Conservation (phyloP, 2,888 invertebrate genomes). For the Clitarchus hookeri region DNA sequence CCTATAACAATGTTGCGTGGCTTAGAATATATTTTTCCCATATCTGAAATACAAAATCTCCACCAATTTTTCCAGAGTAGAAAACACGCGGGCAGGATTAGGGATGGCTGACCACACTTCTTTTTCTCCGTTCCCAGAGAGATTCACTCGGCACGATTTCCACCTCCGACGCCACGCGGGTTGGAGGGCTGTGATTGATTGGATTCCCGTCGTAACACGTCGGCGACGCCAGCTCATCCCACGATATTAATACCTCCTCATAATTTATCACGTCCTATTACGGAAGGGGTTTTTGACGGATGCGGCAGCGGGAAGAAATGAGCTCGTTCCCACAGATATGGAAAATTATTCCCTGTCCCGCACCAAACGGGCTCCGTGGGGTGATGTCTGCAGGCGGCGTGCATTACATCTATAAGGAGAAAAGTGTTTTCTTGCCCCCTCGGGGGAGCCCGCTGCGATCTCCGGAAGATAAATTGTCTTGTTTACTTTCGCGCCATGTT, state of each 20-base stretch:
- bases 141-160: too few species aligned
- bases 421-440: slow-evolving; percentile 5
- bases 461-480: not conserved
- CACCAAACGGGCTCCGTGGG: not conserved
- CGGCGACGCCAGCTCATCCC: slow-evolving; percentile 9
- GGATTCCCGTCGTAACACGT: not conserved
- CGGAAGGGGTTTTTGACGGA: not conserved
- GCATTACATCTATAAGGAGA: not conserved
- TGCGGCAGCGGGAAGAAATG: slow-evolving; percentile 6
- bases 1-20: too few species aligned
- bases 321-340: not conserved
- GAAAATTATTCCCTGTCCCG: not conserved
- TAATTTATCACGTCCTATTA: slow-evolving; percentile 14
- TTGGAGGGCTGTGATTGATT: not conserved
- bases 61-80: not conserved
- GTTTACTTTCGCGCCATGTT: not conserved
- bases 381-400: too few species aligned
- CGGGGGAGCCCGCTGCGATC: not conserved
- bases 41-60: too few species aligned
- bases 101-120: not conserved
- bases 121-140: not conserved
- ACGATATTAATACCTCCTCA: slow-evolving; percentile 14
- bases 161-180: not conserved
- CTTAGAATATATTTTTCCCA: too few species aligned
- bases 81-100: not conserved